phyloP scores from a whole-genome alignment of 2,113 vertebrate species.

The Crotalus tigris region DNA sequence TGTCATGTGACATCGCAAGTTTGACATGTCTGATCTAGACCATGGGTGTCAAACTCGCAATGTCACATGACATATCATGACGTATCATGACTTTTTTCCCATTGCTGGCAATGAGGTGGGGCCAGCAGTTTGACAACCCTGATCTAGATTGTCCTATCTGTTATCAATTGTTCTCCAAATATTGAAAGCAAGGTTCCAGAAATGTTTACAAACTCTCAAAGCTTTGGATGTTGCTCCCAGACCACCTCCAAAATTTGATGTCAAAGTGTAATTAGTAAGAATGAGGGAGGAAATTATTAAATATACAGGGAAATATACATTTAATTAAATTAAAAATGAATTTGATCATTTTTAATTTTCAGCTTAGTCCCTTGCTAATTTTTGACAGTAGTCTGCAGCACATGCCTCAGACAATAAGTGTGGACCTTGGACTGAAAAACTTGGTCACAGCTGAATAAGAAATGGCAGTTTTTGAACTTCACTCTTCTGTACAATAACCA shows the following conservation, averaged over 20 bases:
- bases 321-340: neutral
- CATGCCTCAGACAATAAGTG: neutral
- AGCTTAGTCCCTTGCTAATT: neutral
- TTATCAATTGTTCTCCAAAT: neutral
- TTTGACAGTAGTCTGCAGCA: neutral
- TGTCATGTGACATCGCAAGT: no score
- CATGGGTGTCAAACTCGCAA: no score
- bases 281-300: neutral
- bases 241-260: neutral
- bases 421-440: neutral
- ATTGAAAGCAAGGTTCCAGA: neutral
- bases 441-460: neutral
- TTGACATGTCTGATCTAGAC: no score
- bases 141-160: neutral
- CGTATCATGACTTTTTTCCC: no score
- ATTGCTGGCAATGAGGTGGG: no score
- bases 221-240: neutral
- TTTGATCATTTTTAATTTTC: neutral
- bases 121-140: no score
- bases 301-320: neutral
- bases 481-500: neutral
- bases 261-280: neutral
- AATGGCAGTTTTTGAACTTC: neutral
- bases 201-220: neutral
- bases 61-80: accelerated